Base-by-base conservation (phyloP, 2,888 invertebrate species). In the Pomacea canaliculata region DNA sequence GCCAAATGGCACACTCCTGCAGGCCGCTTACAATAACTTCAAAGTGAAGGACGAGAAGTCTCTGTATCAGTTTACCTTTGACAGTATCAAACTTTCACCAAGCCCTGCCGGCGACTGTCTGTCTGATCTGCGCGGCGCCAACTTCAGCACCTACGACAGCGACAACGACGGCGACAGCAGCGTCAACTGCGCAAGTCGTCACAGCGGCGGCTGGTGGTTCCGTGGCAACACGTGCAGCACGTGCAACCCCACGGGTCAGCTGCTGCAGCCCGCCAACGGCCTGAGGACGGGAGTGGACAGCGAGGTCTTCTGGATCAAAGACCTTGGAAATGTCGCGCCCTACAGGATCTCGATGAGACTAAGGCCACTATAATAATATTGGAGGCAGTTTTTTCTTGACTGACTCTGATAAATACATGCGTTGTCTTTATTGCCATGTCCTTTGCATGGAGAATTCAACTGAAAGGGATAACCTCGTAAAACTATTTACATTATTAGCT, bases 151-250 rank as follows among this genome's bases (percentile, higher is more conserved):
- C n/a, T 70, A 56, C 19, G 70, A 78, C 68, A 51, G 18, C 18
- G 76, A 72, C 67, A 65, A 66, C 37, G 73, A 78, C n/a, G 69
- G 59, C 16, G 27, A 37, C 13, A n/a, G 16, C 51, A 37, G 7
- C 27, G 49, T 71, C 27, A 51, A 76, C 65, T 78, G 78, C n/a
- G 78, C 76, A 4, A 65, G 19, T 4, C 19, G 18, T 46, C 18
- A 51, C 18, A 59, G 65, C 10, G 72, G 60, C 0, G 76, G 76
- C 18, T 78, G 76, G 76, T 78, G 78, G 78, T 78, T 23, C 73
- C 68, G 60, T 0, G 72, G 62, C n/a, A 49, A 10, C 10, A 10
- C n/a, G 13, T 74, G 74, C 63, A 67, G 49, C 23, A 48, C 62
- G 62, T 69, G 74, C 69, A 74, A 69, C 59, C 74, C 74, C 37